These are phyloP conservation scores for Aricia artaxerxes DNA, from an alignment of 2,888 invertebrate genomes.

Conservation along the genomic window DNA sequence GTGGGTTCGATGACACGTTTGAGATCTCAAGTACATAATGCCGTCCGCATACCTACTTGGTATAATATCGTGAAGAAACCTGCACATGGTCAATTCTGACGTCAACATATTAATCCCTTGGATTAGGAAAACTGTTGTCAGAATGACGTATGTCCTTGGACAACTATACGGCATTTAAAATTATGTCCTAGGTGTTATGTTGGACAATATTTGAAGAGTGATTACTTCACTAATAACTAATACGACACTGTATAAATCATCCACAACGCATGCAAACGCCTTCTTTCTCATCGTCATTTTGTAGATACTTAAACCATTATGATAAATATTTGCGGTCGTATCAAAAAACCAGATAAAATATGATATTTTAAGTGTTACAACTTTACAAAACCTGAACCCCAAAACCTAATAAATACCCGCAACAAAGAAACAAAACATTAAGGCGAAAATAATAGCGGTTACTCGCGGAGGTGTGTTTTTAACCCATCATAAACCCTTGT, in stretches of 20 bases:
- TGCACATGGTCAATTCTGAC: too few relatives aligned
- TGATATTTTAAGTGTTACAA: neutral
- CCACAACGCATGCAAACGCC: too few relatives aligned
- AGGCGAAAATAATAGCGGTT: neutral
- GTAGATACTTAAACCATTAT: too few relatives aligned
- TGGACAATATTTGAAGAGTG: too few relatives aligned
- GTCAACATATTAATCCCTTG: too few relatives aligned
- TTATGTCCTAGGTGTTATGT: too few relatives aligned
- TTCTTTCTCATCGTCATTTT: too few relatives aligned
- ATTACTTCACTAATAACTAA: too few relatives aligned
- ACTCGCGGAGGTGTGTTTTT: slow-evolving; percentile 1
- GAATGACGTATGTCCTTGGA: neutral
- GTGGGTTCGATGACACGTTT: too few relatives aligned
- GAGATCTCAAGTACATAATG: too few relatives aligned
- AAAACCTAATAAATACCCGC: neutral
- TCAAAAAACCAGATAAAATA: neutral
- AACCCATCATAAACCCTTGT: slow-evolving; percentile 32
- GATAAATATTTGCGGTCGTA: neutral
- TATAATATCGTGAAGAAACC: too few relatives aligned
- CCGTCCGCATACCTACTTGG: neutral
- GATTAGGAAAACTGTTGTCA: neutral
- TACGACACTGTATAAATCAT: too few relatives aligned
- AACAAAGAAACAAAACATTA: neutral
- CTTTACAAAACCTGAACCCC: neutral
- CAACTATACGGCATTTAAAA: neutral